Evolutionary conservation across 2,888 invertebrate genomes (phyloP).

Genomic region (Lydus trimaculatus): DNA sequence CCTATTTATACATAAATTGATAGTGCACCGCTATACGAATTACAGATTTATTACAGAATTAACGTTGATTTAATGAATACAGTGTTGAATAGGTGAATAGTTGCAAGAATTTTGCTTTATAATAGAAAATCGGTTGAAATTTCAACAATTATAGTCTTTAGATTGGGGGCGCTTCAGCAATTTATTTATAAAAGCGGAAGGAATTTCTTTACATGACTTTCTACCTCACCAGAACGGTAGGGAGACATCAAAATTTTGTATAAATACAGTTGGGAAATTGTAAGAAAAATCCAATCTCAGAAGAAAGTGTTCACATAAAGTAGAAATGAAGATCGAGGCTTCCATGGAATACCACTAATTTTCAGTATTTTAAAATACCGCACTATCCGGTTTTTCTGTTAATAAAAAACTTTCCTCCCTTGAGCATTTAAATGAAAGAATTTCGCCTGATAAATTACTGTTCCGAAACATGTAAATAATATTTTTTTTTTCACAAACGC

Average conservation of each 20-base stretch:
- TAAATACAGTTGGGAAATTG: neutral
- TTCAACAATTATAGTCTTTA: neutral
- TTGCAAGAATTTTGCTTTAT: neutral
- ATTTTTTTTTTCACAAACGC: neutral
- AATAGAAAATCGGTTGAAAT: neutral
- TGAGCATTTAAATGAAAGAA: neutral
- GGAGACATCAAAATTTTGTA: neutral
- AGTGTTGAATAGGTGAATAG: neutral
- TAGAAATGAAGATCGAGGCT: too few relatives aligned
- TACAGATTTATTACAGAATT: conserved; percentile 3
- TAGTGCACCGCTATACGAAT: neutral
- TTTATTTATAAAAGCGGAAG: neutral
- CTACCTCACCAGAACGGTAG: neutral
- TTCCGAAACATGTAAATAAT: neutral
- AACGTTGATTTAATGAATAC: neutral
- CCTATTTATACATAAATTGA: conserved; percentile 4
- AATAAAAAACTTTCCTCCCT: neutral
- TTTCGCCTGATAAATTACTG: neutral
- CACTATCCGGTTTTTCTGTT: neutral
- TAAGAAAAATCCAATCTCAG: too few relatives aligned
- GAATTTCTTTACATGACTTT: neutral
- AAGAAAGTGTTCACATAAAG: too few relatives aligned
- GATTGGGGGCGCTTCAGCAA: neutral
- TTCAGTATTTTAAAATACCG: neutral
- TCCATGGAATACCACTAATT: too few relatives aligned